Conservation (phyloP, 2,797 vertebrate species). For the Toxotes lorentzi region DNA sequence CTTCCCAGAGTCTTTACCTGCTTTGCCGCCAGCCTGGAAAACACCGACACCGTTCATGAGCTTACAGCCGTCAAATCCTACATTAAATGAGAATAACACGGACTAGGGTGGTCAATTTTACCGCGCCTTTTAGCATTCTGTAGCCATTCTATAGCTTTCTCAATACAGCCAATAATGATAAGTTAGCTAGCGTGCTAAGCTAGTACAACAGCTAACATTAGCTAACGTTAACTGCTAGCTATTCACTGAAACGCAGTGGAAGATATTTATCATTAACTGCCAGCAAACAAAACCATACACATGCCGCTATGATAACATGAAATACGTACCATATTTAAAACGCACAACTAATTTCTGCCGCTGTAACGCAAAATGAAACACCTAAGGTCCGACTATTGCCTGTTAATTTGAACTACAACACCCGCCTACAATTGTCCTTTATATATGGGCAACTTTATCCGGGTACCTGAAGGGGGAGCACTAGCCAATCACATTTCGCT, state of each 20-base stretch:
- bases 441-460: constrained; percentile 76
- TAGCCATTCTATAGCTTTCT: not conserved
- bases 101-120: not conserved
- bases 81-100: accelerated
- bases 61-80: accelerated
- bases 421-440: constrained; percentile 60
- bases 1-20: constrained; percentile 96
- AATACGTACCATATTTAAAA: constrained; percentile 50
- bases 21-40: constrained; percentile 93
- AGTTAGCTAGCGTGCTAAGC: constrained; percentile 48
- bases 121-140: not conserved
- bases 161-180: not conserved
- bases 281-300: accelerated
- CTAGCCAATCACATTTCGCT: constrained; percentile 62
- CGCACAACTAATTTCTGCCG: constrained; percentile 26
- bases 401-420: constrained; percentile 70
- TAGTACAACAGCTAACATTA: constrained; percentile 48
- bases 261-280: accelerated
- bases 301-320: accelerated
- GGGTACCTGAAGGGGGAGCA: constrained; percentile 53
- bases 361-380: not conserved
- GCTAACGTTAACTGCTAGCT: constrained; percentile 26
- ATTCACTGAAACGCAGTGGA: accelerated
- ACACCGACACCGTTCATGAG: not conserved
- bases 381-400: not conserved